These are phyloP conservation scores for Montipora foliosa DNA, from an alignment of 64 coral and sea anemone species.

Conservation along the genomic window DNA sequence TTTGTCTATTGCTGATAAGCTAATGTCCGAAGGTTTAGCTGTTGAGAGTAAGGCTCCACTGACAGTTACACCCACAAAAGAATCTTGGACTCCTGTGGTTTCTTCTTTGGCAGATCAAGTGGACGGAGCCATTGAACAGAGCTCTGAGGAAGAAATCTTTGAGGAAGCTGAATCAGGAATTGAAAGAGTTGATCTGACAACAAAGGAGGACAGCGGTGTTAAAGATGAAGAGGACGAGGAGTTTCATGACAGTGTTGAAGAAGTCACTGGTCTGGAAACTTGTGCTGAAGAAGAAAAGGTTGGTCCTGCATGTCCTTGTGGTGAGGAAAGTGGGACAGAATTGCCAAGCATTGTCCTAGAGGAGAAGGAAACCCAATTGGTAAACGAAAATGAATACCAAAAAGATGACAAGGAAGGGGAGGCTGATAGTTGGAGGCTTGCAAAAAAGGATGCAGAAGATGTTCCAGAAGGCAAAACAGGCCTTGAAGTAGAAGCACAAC, in stretches of 20 bases:
- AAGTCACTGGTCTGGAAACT: not conserved
- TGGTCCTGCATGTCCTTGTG: too few species aligned
- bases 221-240: conserved; percentile 12
- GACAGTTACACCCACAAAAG: not conserved
- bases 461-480: not conserved
- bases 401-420: not conserved
- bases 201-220: not conserved
- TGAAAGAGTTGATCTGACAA: not conserved
- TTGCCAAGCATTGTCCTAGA: too few species aligned
- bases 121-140: conserved; percentile 6
- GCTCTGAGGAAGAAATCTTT: conserved; percentile 25
- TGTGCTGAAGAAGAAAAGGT: not conserved
- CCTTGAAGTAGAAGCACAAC: not conserved
- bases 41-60: not conserved
- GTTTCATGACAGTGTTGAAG: conserved; percentile 21
- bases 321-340: not conserved
- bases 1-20: conserved; percentile 20
- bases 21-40: conserved; percentile 5
- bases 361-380: not conserved
- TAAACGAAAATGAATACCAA: not conserved
- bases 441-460: not conserved
- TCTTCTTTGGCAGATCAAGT: not conserved
- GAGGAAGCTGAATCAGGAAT: conserved; percentile 27
- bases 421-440: not conserved
- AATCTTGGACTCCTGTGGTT: not conserved